These are phyloP conservation scores for Cathartes aura DNA, from an alignment of 2,113 vertebrate genomes.

Conservation along the genomic window DNA sequence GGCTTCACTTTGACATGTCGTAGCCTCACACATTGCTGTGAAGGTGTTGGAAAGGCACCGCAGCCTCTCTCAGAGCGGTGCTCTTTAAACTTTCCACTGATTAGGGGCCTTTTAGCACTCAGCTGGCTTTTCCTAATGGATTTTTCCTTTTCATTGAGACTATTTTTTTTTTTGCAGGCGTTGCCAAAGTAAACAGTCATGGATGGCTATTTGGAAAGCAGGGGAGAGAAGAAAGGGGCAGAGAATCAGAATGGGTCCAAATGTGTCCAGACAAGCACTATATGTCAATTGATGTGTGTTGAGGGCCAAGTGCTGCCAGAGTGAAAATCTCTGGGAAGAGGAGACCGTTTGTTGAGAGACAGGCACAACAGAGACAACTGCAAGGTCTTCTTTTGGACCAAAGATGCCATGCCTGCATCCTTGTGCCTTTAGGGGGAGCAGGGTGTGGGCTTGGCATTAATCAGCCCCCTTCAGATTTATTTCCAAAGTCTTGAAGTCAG, in stretches of 20 bases:
- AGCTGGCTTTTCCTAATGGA: slow-evolving; percentile 68
- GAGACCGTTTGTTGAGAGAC: background rate
- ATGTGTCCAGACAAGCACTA: slow-evolving; percentile 17
- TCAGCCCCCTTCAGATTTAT: background rate
- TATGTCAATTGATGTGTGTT: background rate
- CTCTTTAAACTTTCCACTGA: slow-evolving; percentile 70
- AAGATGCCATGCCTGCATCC: background rate
- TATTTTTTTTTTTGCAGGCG: background rate
- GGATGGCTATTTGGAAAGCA: slow-evolving; percentile 50
- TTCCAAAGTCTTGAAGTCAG: background rate
- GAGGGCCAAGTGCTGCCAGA: slow-evolving; percentile 6
- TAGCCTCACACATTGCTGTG: slow-evolving; percentile 61
- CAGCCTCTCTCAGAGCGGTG: slow-evolving; percentile 45
- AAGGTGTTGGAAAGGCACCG: slow-evolving; percentile 62
- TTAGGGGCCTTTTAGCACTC: slow-evolving; percentile 74
- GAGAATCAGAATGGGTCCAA: slow-evolving; percentile 8
- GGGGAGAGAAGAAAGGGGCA: slow-evolving; percentile 21
- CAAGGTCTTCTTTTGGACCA: background rate
- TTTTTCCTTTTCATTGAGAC: slow-evolving; percentile 60
- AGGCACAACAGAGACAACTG: background rate
- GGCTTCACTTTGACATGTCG: slow-evolving; percentile 64
- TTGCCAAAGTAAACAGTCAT: slow-evolving; percentile 58
- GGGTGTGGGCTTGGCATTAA: background rate
- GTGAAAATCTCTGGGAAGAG: background rate
- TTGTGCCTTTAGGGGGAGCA: background rate